These are phyloP conservation scores for Lacerta agilis DNA, from an alignment of 2,797 vertebrate species.

Conservation along the genomic window DNA sequence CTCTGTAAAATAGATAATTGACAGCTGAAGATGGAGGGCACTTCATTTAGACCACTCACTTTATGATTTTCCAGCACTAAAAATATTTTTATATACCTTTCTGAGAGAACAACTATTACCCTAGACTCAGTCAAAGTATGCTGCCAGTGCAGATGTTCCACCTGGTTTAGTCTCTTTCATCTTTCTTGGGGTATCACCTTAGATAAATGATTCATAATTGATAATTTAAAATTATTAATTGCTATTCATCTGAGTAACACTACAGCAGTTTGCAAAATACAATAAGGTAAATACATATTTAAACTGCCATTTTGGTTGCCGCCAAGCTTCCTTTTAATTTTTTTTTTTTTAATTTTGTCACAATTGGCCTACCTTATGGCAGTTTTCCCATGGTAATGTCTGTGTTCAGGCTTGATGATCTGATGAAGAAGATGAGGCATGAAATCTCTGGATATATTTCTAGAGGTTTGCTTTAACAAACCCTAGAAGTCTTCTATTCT, in stretches of 20 bases:
- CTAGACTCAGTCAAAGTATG: background rate
- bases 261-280: no score
- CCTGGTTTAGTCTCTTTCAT: no score
- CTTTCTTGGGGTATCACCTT: no score
- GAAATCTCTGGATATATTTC: constrained; percentile 52
- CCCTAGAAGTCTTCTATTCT: background rate
- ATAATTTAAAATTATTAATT: no score
- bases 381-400: constrained; percentile 77
- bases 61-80: background rate
- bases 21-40: background rate
- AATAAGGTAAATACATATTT: constrained; percentile 25
- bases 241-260: no score
- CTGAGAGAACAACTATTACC: background rate
- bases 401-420: constrained; percentile 68
- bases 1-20: background rate
- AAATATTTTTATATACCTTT: background rate
- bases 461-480: constrained; percentile 36
- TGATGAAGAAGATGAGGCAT: constrained; percentile 52
- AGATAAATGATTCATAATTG: no score
- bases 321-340: constrained; percentile 46
- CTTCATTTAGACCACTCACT: background rate
- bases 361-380: constrained; percentile 67
- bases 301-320: constrained; percentile 45
- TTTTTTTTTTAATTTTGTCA: constrained; percentile 36
- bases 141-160: background rate